Percentiles rank a stretch among this genome's conserved stretches.
Conservation (phyloP, 2,113 vertebrate species). For the Pomatostomus ruficeps region DNA sequence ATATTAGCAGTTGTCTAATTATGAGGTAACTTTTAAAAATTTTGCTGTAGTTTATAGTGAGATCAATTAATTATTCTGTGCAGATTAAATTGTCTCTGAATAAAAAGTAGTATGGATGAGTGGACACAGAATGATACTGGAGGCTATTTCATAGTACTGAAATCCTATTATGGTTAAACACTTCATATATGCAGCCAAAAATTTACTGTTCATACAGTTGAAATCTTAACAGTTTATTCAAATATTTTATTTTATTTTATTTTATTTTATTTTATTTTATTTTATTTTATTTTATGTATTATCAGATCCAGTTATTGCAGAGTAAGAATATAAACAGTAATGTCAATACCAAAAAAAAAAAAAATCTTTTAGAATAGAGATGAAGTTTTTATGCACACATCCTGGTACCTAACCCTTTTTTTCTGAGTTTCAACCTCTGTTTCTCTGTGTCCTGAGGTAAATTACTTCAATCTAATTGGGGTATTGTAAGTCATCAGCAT, state of each 20-base stretch:
- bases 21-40: neutral
- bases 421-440: neutral
- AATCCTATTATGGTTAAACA: neutral
- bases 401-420: neutral
- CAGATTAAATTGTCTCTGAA: neutral
- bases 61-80: neutral
- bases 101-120: neutral
- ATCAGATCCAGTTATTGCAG: neutral
- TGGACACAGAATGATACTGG: neutral
- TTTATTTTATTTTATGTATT: neutral
- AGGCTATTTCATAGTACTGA: neutral
- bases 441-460: neutral
- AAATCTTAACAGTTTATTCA: neutral
- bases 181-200: neutral
- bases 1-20: neutral
- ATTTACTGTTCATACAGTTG: neutral
- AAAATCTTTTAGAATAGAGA: neutral
- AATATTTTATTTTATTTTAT: neutral
- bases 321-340: neutral
- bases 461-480: neutral
- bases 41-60: neutral
- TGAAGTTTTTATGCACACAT: neutral
- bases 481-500: neutral
- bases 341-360: neutral
- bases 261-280: neutral